These are phyloP conservation scores for Teinopalpus imperialis DNA, from an alignment of 2,888 invertebrate species.

Conservation along the genomic window DNA sequence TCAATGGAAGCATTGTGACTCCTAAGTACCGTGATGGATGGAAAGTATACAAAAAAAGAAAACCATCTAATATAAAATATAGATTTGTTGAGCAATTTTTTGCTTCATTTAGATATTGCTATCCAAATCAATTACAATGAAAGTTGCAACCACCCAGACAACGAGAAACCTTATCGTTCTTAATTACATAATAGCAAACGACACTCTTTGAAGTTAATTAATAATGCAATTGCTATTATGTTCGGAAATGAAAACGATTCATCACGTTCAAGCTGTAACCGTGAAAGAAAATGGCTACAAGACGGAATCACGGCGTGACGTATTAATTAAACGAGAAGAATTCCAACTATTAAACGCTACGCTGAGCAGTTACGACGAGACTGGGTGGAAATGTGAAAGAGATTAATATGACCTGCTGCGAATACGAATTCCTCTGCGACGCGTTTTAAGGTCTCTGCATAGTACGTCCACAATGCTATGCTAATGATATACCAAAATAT, in stretches of 20 bases:
- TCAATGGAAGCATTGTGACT: no score
- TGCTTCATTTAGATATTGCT: no score
- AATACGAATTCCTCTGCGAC: slow-evolving; percentile 65
- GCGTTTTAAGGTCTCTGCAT: slow-evolving; percentile 36
- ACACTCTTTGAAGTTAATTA: not conserved
- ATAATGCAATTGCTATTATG: not conserved
- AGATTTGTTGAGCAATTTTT: no score
- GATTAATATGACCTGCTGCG: slow-evolving; percentile 66
- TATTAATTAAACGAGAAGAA: slow-evolving; percentile 64
- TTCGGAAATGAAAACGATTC: slow-evolving; percentile 2
- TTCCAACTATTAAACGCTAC: slow-evolving; percentile 58
- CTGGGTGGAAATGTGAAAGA: slow-evolving; percentile 64
- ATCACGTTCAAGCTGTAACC: not conserved
- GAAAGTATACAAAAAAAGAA: no score
- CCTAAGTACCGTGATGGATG: no score
- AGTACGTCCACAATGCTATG: slow-evolving; percentile 29
- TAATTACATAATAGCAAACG: no score
- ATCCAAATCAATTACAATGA: no score
- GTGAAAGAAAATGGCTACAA: slow-evolving; percentile 16
- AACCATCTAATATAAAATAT: no score
- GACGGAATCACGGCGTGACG: slow-evolving; percentile 38
- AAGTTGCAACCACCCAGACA: no score
- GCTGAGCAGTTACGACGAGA: slow-evolving; percentile 52
- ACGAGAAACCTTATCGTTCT: no score
- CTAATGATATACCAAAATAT: no score